Percentiles rank a stretch among this genome's conserved stretches.
phyloP scores from a whole-genome alignment of 2,797 vertebrate genomes.

The Thripadectes ignobilis region DNA sequence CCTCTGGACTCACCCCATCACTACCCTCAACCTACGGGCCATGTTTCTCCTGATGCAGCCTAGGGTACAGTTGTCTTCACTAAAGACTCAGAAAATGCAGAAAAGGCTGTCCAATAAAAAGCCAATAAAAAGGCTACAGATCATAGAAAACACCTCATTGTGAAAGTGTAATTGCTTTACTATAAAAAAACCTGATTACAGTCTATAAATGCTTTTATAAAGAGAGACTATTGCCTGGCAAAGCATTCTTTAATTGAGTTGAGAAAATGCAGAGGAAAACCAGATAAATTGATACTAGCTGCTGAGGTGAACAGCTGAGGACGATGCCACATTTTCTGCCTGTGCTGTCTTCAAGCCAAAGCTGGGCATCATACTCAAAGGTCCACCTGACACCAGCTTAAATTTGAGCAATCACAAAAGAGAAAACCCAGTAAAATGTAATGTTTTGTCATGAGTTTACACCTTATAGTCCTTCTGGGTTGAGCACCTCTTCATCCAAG shows the following conservation, averaged over 20 bases:
- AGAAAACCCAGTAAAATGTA: neutral
- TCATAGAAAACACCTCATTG: neutral
- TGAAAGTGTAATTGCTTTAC: neutral
- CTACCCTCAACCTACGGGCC: accelerated
- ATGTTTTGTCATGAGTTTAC: neutral
- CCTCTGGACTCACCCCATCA: neutral
- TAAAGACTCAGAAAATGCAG: neutral
- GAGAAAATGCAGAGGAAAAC: neutral
- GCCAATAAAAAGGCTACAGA: neutral
- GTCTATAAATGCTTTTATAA: neutral
- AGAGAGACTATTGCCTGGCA: neutral
- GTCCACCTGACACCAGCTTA: neutral
- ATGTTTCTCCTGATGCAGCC: neutral
- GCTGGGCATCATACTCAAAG: neutral
- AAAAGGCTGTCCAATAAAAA: neutral
- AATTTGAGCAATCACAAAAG: neutral
- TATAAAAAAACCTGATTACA: neutral
- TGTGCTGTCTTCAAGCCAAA: neutral
- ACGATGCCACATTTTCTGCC: neutral
- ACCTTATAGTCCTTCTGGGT: neutral
- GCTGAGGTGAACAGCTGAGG: neutral
- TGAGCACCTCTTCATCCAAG: neutral
- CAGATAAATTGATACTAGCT: neutral
- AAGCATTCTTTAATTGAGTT: neutral
- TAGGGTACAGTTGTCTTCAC: neutral